These are phyloP conservation scores for Callopanchax toddi DNA, from an alignment of 2,113 vertebrate genomes.

Conservation along the genomic window DNA sequence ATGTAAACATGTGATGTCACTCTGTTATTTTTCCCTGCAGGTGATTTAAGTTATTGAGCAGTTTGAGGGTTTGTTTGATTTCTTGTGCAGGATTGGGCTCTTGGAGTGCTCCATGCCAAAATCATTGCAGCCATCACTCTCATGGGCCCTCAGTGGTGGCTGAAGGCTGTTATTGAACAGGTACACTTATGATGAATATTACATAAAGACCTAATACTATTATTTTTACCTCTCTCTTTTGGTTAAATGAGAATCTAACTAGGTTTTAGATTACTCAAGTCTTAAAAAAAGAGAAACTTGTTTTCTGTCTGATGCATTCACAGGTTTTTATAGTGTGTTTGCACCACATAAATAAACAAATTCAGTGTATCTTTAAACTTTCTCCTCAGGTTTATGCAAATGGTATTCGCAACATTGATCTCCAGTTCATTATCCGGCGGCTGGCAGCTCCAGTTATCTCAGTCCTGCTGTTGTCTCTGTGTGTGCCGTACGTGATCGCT, in stretches of 20 bases:
- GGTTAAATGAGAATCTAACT: too few relatives aligned
- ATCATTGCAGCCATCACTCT: slow-evolving; percentile 98
- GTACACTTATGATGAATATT: slow-evolving; percentile 48
- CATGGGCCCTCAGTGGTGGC: slow-evolving; percentile 99
- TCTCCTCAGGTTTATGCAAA: slow-evolving; percentile 92
- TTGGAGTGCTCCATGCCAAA: slow-evolving; percentile 98
- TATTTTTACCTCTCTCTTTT: too few relatives aligned
- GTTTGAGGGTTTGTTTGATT: not conserved
- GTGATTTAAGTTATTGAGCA: not conserved
- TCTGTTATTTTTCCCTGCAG: not conserved
- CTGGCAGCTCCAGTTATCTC: slow-evolving; percentile 96
- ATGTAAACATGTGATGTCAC: not conserved
- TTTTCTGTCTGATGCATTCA: too few relatives aligned
- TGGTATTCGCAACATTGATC: slow-evolving; percentile 97
- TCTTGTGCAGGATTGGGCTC: slow-evolving; percentile 91
- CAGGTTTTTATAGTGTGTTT: too few relatives aligned
- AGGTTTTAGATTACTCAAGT: too few relatives aligned
- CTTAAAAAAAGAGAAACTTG: too few relatives aligned
- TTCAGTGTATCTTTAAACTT: not conserved
- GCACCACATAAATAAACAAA: too few relatives aligned
- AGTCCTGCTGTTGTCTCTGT: slow-evolving; percentile 92
- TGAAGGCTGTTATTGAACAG: slow-evolving; percentile 99
- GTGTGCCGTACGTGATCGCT: slow-evolving; percentile 93
- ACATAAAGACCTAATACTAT: too few relatives aligned
- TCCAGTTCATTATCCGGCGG: slow-evolving; percentile 95